Conservation (phyloP, 2,113 vertebrate genomes). For the Excalfactoria chinensis region DNA sequence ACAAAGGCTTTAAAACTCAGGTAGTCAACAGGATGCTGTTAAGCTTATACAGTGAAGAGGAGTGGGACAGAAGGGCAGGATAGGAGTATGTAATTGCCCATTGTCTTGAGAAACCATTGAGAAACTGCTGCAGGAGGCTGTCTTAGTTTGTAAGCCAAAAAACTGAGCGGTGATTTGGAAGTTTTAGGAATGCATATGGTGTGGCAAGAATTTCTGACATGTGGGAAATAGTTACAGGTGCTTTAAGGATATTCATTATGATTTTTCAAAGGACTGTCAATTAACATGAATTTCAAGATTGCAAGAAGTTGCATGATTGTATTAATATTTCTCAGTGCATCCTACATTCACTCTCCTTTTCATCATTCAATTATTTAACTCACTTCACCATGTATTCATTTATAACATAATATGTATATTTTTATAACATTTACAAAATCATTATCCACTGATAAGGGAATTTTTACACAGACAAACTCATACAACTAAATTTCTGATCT, state of each 20-base stretch:
- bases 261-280: background rate
- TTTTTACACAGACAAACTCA: background rate
- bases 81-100: background rate
- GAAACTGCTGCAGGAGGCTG: background rate
- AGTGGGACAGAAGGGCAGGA: background rate
- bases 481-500: background rate
- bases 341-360: background rate
- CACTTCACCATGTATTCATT: background rate
- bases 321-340: background rate
- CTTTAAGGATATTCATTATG: background rate
- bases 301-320: background rate
- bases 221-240: background rate
- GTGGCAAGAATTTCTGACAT: background rate
- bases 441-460: background rate
- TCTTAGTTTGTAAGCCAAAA: background rate
- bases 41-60: fast-evolving
- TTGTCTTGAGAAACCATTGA: background rate
- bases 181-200: background rate
- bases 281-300: background rate
- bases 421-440: background rate
- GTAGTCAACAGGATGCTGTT: background rate
- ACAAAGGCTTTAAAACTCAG: background rate
- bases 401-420: background rate
- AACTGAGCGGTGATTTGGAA: background rate
- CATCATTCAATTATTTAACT: background rate